Base-by-base conservation (phyloP, 1,140 invertebrate genomes). In the Brachionus plicatilis region DNA sequence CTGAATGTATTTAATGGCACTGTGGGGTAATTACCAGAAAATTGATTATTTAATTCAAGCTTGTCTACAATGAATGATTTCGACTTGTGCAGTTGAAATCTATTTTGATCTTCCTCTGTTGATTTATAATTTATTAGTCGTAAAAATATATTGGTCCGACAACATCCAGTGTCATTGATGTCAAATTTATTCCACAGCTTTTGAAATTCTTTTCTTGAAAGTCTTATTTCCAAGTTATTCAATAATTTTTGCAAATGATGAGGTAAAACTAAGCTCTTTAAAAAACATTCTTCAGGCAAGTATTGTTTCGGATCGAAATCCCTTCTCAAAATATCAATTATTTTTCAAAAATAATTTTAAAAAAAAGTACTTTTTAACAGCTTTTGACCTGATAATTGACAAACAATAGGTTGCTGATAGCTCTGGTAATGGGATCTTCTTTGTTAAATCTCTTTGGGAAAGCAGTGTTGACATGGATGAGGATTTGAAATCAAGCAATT, bases 171-270 rank as follows among this genome's bases (percentile, higher is more conserved):
- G 20, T 83, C 47, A 17, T 56, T 24, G 37, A 72, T 27, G 47
- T 83, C 82, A 56, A 83, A 83, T 83, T 72, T 68, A 37, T 27
- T 20, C 82, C 82, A 83, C 11, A 83, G 27, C 29, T 83, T 83
- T 17, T 72, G 29, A 33, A 83, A 83, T 70, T 83, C 82, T 33
- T 37, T 45, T 20, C 2, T 47, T 9, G 60, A 50, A 17, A 68
- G 24, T n/a, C 45, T 47, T 29, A 83, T 11, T 3, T 70, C 45
- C 6, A 60, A 56, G n/a, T 37, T 43, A 3, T 17, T 12, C 24
- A 83, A 43, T 41, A 83, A 56, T n/a, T 9, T 0, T 12, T 68
- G 50, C 11, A 83, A 70, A 56, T 83, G 82, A 50, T 70, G 29
- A 45, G 60, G 65, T 20, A 83, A 12, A n/a, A 83, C 37, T 9